These are phyloP conservation scores for Oxyura jamaicensis DNA, from an alignment of 2,113 vertebrate genomes.

Conservation along the genomic window DNA sequence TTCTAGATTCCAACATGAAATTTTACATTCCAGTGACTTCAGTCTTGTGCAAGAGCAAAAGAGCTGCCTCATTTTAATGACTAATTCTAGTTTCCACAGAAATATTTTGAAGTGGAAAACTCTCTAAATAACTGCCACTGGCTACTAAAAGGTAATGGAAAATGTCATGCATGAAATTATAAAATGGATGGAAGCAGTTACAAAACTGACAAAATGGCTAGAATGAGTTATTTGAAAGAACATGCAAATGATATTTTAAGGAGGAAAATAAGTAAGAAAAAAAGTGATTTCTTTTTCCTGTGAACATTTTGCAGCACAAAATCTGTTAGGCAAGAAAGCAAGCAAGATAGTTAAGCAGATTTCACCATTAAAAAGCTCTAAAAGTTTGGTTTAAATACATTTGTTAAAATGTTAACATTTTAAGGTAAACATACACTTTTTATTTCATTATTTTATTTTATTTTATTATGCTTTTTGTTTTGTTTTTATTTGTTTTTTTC, in stretches of 20 bases:
- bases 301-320: neutral
- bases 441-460: neutral
- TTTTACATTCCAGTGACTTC: neutral
- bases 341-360: accelerated
- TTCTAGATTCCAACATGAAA: neutral
- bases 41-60: neutral
- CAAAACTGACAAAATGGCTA: neutral
- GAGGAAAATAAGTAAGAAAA: neutral
- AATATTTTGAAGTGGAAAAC: conserved; percentile 31
- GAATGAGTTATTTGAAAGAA: neutral
- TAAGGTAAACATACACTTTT: neutral
- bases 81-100: conserved; percentile 38
- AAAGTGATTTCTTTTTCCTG: neutral
- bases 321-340: neutral
- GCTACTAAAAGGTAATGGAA: conserved; percentile 49
- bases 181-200: conserved; percentile 16
- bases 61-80: neutral
- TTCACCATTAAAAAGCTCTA: neutral
- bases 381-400: neutral
- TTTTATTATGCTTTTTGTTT: neutral
- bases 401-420: neutral
- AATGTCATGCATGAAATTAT: conserved; percentile 44
- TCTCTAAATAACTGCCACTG: conserved; percentile 37
- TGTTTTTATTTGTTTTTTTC: neutral
- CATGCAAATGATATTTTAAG: neutral